Evolutionary conservation across 1,140 invertebrate genomes (phyloP), one percentile per base, ranked within the genome.

Genomic region (Popillia japonica): DNA sequence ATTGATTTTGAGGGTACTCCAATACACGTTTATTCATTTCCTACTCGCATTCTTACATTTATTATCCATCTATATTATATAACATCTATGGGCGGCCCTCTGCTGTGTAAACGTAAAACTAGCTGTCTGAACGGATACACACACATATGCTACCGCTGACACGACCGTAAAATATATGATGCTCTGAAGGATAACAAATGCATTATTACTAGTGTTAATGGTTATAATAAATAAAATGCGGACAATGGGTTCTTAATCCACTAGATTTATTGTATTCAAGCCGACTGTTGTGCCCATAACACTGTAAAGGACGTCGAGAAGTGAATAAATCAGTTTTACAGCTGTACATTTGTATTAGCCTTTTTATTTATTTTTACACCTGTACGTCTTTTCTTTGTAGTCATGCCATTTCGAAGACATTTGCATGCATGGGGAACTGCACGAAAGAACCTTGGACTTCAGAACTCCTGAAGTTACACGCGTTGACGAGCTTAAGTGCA

Each of bases 201-300:
- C 85, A 86, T 86, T 86, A 86, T 86, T 84, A 85, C 83, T 84
- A 83, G 84, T 86, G 85, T 86, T 86, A 86, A 86, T 86, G 84
- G 84, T 85, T 83, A 83, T 84, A 83, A 86, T 86, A 86, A 86
- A 86, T 86, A 86, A 86, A 82, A 81, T 80, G 81, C 81, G 84
- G 83, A 86, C 85, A 86, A 86, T 85, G 83, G 84, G 83, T 85
- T 85, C 85, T 84, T 86, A 86, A 84, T 85, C 85, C 83, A 74
- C 77, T 75, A 83, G 84, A 86, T 85, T 86, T 86, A 86, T 86
- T 55, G 48, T 55, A 55, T 55, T 55, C 48, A 55, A 55, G 48
- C 48, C 48, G 82, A 80, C 40, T 22, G 42, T 23, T 40, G 23
- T 74, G 34, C 20, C 72, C 40, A 41, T 74, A 40, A 74, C 40